Conservation (phyloP, 2,888 invertebrate genomes). For the Listrodromus nycthemerus region DNA sequence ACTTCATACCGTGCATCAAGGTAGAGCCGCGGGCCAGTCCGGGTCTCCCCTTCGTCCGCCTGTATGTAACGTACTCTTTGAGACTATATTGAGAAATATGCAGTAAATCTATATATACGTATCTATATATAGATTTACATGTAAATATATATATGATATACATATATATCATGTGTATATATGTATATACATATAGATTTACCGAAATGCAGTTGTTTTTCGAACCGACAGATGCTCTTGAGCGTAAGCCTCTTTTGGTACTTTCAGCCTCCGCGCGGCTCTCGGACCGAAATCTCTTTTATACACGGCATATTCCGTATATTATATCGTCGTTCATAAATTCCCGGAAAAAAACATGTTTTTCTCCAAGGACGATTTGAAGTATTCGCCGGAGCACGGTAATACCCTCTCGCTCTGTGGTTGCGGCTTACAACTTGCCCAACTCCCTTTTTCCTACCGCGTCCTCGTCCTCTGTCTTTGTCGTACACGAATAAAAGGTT, state of each 20-base stretch:
- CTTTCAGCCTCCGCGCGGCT: constrained; percentile 10
- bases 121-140: constrained; percentile 9
- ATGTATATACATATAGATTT: constrained; percentile 16
- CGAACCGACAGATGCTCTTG: constrained; percentile 46
- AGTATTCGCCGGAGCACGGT: constrained; percentile 24
- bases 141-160: constrained; percentile 22
- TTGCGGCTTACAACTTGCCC: constrained; percentile 7
- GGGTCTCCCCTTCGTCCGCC: constrained; percentile 16
- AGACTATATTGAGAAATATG: background rate
- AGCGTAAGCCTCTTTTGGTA: constrained; percentile 57
- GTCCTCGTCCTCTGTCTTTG: background rate
- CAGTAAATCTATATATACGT: background rate
- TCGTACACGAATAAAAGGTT: constrained; percentile 34
- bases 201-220: constrained; percentile 54
- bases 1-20: constrained; percentile 2
- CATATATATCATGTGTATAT: constrained; percentile 19
- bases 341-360: constrained; percentile 28
- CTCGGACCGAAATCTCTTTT: constrained; percentile 28
- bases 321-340: constrained; percentile 25
- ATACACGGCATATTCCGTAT: background rate
- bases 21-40: constrained; percentile 8
- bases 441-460: background rate
- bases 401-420: constrained; percentile 7
- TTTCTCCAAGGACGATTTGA: constrained; percentile 28
- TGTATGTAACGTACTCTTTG: constrained; percentile 30